Evolutionary conservation across 2,888 invertebrate genomes (phyloP).

Genomic region (Apamea monoglypha): DNA sequence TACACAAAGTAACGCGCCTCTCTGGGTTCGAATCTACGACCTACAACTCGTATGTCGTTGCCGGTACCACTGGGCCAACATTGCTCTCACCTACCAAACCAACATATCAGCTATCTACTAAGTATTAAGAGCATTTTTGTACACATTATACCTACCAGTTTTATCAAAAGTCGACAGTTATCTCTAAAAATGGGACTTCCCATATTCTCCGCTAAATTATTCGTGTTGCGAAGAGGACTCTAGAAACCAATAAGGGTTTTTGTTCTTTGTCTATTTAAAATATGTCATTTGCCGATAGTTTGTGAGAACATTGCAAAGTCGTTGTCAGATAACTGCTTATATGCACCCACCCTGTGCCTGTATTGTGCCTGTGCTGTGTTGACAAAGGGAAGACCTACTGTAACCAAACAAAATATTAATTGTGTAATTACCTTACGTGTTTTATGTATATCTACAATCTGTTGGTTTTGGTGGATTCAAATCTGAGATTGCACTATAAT

Average conservation of each 20-base stretch:
- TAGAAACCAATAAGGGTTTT: neutral
- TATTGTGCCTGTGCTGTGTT: no score
- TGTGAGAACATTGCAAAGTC: slow-evolving; percentile 7
- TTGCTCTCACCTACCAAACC: no score
- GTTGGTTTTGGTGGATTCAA: neutral
- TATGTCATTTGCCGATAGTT: neutral
- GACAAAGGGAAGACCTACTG: neutral
- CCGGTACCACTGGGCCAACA: no score
- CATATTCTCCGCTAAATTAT: neutral
- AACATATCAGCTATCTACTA: no score
- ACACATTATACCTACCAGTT: neutral
- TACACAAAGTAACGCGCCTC: no score
- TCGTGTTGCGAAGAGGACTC: no score
- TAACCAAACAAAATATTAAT: neutral
- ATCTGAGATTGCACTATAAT: neutral
- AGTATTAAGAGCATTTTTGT: no score
- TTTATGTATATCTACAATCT: neutral
- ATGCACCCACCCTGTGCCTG: slow-evolving; percentile 11
- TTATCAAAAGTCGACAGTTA: neutral
- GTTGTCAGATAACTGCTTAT: slow-evolving; percentile 9
- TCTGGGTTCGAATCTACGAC: no score
- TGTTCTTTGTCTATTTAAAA: neutral
- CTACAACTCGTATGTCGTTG: no score
- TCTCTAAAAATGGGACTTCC: neutral
- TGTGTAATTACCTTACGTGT: neutral